Base-by-base conservation (phyloP, 2,888 invertebrate species). In the Sminthurides aquaticus region DNA sequence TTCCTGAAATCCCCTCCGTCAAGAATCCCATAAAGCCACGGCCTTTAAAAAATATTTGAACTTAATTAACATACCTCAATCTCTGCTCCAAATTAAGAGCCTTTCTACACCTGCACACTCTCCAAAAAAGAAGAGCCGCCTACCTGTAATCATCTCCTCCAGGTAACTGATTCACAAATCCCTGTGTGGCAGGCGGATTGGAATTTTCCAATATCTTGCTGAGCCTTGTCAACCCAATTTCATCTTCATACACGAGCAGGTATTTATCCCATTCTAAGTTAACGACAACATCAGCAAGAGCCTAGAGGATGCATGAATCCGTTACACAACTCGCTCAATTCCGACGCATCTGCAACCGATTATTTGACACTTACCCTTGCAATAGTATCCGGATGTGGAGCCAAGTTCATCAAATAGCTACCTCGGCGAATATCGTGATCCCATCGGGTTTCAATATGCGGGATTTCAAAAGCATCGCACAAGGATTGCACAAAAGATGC, bases 381-480 rank as follows among this genome's bases (percentile, higher is more conserved):
- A 59, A 94, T 82, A 2, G 89, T 87, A 58, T 87, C 87, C 34
- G 93, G 92, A 81, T 94, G 90, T 0, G 96, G 96, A 80, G 92
- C 93, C 49, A 96, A 84, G 81, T 94, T 96, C 76, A 96, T 90
- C 66, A 94, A 85, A 78, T 92, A 94, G 20, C 26, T 25, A 15
- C 61, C 61, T 65, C 89, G 82, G 68, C 89, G 82, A 49, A 90
- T 84, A 58, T 90, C 82, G 79, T 90, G 91, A 81, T 94, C 93
- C 94, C 94, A 95, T 73, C 92, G 85, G 70, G 93, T 92, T 80
- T 95, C 93, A 78, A 96, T 84, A 80, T 95, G 94, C 1, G 95
- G 96, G 74, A 96, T 88, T 80, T 94, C 94, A 88, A 94, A 90
- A 57, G 92, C 90, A 79, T 95, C 93, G 78, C 95, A 95, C 78